Evolutionary conservation across 2,888 invertebrate species (phyloP).

Genomic region (Elysia crispata): DNA sequence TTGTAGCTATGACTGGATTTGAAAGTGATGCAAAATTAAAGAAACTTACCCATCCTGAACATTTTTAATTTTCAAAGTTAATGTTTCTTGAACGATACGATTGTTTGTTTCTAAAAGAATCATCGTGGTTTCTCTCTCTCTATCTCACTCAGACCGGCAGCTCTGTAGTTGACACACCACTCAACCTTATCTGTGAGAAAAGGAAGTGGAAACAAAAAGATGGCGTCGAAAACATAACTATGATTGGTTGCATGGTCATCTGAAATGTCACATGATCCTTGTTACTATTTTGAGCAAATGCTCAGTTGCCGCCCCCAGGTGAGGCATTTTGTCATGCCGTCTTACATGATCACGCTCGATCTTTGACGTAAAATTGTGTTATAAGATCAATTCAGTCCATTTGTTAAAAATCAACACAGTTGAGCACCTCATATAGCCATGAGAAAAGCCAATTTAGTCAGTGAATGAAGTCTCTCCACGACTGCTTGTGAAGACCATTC

Average conservation of each 20-base stretch:
- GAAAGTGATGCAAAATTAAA: background rate
- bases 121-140: constrained; percentile 68
- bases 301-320: constrained; percentile 32
- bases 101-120: constrained; percentile 96
- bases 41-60: constrained; percentile 93
- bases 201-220: constrained; percentile 46
- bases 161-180: background rate
- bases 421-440: no score
- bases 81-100: constrained; percentile 97
- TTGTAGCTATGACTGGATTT: no score
- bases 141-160: constrained; percentile 11
- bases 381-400: no score
- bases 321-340: background rate
- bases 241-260: constrained; percentile 33
- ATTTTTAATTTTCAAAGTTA: constrained; percentile 96
- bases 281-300: constrained; percentile 27
- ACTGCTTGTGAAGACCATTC: no score
- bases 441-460: no score
- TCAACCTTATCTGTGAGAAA: background rate
- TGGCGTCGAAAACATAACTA: constrained; percentile 18
- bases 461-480: no score
- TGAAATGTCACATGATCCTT: constrained; percentile 35
- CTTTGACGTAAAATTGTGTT: no score
- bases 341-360: no score
- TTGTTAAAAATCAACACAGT: no score